Percentiles rank a stretch among this genome's conserved stretches.
These are phyloP conservation scores for Sinella curviseta DNA, from an alignment of 1,140 invertebrate genomes.

Conservation along the genomic window DNA sequence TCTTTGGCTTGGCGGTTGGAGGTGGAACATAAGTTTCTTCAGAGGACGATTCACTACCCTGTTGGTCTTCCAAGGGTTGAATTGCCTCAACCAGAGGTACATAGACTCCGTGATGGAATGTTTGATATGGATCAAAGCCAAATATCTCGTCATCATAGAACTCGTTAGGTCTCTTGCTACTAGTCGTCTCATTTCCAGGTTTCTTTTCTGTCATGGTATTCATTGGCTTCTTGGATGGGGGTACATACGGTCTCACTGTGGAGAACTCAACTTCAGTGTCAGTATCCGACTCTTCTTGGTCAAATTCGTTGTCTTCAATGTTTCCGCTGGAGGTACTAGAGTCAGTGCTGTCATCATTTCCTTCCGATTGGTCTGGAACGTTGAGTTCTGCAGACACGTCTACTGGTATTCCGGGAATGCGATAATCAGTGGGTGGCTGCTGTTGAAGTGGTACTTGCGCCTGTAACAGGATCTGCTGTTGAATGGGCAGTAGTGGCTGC, in stretches of 20 bases:
- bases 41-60: neutral
- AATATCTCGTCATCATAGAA: constrained; percentile 50
- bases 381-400: neutral
- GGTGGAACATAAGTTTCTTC: neutral
- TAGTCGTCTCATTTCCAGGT: constrained; percentile 17
- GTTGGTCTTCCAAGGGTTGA: neutral
- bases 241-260: constrained; percentile 1
- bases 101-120: constrained; percentile 48
- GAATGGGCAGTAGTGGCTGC: neutral
- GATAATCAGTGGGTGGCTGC: constrained; percentile 25
- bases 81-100: constrained; percentile 35
- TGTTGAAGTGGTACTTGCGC: neutral
- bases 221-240: constrained; percentile 14
- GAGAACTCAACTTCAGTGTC: neutral
- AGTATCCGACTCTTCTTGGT: neutral
- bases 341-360: neutral
- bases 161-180: constrained; percentile 44
- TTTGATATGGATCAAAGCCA: constrained; percentile 49
- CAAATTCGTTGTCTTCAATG: neutral
- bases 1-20: neutral
- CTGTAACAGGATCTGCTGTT: neutral
- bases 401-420: constrained; percentile 3
- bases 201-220: neutral
- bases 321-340: neutral
- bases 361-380: neutral